Base-by-base conservation (phyloP, 1,140 invertebrate species). In the Nymphalis io region DNA sequence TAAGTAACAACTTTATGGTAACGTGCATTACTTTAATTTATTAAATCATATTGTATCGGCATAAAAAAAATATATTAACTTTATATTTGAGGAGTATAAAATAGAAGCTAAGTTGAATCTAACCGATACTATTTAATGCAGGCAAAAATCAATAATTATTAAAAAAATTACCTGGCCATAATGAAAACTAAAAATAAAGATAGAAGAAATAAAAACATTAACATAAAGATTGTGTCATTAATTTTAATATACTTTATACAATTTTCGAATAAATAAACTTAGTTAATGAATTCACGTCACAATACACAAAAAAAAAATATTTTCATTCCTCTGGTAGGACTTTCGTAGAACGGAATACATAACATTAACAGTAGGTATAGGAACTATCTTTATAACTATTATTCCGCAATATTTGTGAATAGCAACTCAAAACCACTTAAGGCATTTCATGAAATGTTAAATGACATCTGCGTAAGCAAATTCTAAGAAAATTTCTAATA, bases 371-470 rank as follows among this genome's bases (percentile, higher is more conserved):
- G 21, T n/a, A n/a, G n/a, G n/a, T 33, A 66, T 59, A 66, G 63
- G 63, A 66, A 66, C 63, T 66, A 66, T 66, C 21, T n/a, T 66
- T 58, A 66, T 18, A 66, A 42, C 53, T 59, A 66, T 12, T 48
- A 6, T 58, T 16, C 27, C 38, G 53, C 63, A 58, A 57, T 27
- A 2, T n/a, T n/a, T 58, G 53, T 65, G 39, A 55, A 46, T 15
- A 16, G 15, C 38, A 18, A 21, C 16, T 42, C 16, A 46, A 33
- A 46, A 46, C 15, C 42, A 46, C 42, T 46, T n/a, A 33, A 33
- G n/a, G 4, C 12, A 20, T 12, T 51, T 21, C n/a, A n/a, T n/a
- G n/a, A n/a, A n/a, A n/a, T n/a, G 11, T 51, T 10, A n/a, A 12
- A 20, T 51, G 46, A 51, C 46, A 51, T 51, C 46, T 51, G 18